Percentiles rank a stretch among this genome's conserved stretches.
Conservation (phyloP, 2,797 vertebrate genomes). For the Poecile montanus region DNA sequence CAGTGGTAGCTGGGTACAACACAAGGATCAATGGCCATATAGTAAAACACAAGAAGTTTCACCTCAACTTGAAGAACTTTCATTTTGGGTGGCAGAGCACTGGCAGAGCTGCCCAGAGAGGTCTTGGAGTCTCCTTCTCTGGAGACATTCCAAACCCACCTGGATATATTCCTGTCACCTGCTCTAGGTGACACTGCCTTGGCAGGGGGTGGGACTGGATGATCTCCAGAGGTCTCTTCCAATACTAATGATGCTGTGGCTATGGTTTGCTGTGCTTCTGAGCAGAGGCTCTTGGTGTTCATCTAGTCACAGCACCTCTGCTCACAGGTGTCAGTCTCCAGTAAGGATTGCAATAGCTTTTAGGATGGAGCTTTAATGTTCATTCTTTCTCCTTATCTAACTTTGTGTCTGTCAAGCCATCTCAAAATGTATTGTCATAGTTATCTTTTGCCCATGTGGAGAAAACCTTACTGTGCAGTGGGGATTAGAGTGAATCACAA, state of each 20-base stretch:
- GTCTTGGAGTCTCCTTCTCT: neutral
- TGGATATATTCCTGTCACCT: neutral
- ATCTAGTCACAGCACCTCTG: too few relatives aligned
- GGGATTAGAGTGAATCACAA: rapidly evolving
- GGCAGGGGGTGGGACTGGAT: neutral
- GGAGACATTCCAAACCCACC: neutral
- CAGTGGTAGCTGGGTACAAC: neutral
- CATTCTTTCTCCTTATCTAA: neutral
- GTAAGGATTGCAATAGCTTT: rapidly evolving
- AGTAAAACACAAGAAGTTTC: neutral
- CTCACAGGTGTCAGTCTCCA: rapidly evolving
- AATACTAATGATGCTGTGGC: neutral
- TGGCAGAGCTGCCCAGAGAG: neutral
- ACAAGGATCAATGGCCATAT: neutral
- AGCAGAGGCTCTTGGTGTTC: neutral
- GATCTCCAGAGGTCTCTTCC: neutral
- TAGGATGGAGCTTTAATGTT: neutral
- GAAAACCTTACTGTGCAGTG: too few relatives aligned
- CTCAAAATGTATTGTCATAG: rapidly evolving
- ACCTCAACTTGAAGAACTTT: neutral
- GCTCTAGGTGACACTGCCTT: neutral
- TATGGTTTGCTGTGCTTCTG: rapidly evolving
- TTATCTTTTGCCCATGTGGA: neutral
- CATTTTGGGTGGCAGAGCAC: neutral
- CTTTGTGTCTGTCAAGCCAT: neutral